These are phyloP conservation scores for Liasis olivaceus DNA, from an alignment of 2,797 vertebrate species.

Conservation along the genomic window DNA sequence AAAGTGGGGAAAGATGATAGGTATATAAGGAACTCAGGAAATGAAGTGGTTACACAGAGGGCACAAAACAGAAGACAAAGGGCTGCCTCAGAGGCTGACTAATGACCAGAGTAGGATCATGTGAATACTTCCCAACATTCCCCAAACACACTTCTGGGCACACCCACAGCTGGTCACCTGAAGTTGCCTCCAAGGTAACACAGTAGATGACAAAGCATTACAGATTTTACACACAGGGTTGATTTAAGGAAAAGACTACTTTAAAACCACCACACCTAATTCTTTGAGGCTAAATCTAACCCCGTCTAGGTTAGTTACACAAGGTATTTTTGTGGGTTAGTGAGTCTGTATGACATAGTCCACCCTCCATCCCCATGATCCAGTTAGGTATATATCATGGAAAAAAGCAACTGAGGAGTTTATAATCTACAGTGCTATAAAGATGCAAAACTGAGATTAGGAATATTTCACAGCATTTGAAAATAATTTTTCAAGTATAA, in stretches of 20 bases:
- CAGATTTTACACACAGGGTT: background rate
- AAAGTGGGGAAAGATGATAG: background rate
- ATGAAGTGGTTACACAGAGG: background rate
- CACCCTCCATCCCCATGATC: background rate
- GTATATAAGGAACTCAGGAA: background rate
- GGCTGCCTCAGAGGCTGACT: background rate
- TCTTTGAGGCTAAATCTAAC: background rate
- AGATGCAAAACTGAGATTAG: background rate
- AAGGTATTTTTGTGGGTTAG: background rate
- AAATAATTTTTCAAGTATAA: background rate
- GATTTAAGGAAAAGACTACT: background rate
- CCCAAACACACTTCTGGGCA: background rate
- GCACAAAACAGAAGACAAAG: background rate
- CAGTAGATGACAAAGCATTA: background rate
- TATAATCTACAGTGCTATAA: no score
- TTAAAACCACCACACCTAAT: background rate
- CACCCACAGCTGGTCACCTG: background rate
- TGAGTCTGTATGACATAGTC: background rate
- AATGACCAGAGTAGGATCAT: background rate
- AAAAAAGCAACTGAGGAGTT: background rate
- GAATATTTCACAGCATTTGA: background rate
- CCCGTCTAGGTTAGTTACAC: background rate
- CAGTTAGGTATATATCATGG: background rate
- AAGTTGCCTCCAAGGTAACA: background rate
- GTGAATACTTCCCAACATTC: background rate